These are phyloP conservation scores for Diorhabda elongata DNA, from an alignment of 1,140 invertebrate species.

Conservation along the genomic window DNA sequence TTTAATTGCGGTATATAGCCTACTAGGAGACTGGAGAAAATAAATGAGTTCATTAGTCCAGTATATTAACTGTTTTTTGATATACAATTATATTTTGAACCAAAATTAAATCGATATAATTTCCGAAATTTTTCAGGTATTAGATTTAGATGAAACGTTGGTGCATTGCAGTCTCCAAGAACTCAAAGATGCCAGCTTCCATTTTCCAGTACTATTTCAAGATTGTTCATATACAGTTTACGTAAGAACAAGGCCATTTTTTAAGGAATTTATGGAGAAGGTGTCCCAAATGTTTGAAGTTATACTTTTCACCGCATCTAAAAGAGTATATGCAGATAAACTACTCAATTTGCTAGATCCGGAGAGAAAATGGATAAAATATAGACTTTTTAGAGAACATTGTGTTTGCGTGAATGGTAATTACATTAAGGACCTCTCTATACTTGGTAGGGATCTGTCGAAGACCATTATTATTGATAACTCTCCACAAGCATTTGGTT, in stretches of 20 bases:
- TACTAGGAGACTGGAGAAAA: too few relatives aligned
- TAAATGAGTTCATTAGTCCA: too few relatives aligned
- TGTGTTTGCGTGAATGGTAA: slow-evolving; percentile 94
- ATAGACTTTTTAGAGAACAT: slow-evolving; percentile 88
- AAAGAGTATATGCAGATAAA: slow-evolving; percentile 93
- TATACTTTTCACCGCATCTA: slow-evolving; percentile 93
- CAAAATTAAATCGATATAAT: too few relatives aligned
- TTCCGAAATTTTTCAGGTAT: slow-evolving; percentile 50
- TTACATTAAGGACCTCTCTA: slow-evolving; percentile 94
- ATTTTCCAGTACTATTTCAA: slow-evolving; percentile 92
- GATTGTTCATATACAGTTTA: slow-evolving; percentile 74
- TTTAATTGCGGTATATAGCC: too few relatives aligned
- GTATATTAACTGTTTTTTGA: too few relatives aligned
- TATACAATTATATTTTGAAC: too few relatives aligned
- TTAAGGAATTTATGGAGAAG: slow-evolving; percentile 84
- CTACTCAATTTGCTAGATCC: slow-evolving; percentile 91
- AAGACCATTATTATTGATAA: slow-evolving; percentile 92
- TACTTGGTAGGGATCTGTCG: slow-evolving; percentile 86
- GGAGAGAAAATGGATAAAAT: slow-evolving; percentile 83
- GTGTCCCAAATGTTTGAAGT: slow-evolving; percentile 91
- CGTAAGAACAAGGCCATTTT: slow-evolving; percentile 86
- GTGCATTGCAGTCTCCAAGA: slow-evolving; percentile 94
- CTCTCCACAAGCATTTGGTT: slow-evolving; percentile 88
- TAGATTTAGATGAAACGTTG: slow-evolving; percentile 82
- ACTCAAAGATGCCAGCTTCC: slow-evolving; percentile 85